These are phyloP conservation scores for Nematopogon swammerdamellus DNA, from an alignment of 2,888 invertebrate species.

Conservation along the genomic window DNA sequence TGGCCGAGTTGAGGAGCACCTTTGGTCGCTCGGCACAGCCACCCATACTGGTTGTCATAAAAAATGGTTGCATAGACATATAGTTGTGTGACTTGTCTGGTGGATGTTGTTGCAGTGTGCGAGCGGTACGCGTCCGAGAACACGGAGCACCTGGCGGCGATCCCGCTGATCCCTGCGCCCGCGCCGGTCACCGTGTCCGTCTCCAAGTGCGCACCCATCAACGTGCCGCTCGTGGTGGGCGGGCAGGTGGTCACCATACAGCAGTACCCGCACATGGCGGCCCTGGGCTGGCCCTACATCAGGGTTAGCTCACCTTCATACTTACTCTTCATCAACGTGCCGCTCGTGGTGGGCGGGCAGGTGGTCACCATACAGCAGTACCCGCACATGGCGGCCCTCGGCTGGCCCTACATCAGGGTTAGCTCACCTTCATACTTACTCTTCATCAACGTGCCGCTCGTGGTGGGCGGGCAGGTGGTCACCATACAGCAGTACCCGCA, in stretches of 20 bases:
- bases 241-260: conserved; percentile 48
- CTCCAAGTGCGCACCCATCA: conserved; percentile 44
- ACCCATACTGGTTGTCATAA: too few species aligned
- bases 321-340: conserved; percentile 39
- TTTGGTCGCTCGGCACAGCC: too few species aligned
- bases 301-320: conserved; percentile 24
- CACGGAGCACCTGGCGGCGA: conserved; percentile 44
- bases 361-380: conserved; percentile 53
- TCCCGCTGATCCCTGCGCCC: conserved; percentile 48
- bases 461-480: conserved; percentile 56
- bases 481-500: conserved; percentile 58
- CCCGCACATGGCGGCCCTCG: conserved; percentile 57
- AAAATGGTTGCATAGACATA: too few species aligned
- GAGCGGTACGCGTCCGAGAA: conserved; percentile 47
- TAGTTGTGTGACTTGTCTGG: too few species aligned
- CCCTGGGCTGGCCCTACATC: conserved; percentile 33
- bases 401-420: conserved; percentile 31
- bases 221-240: conserved; percentile 55
- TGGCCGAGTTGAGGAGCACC: too few species aligned
- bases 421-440: too few species aligned
- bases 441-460: conserved; percentile 45
- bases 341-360: conserved; percentile 57
- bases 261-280: conserved; percentile 62
- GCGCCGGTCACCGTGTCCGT: conserved; percentile 39
- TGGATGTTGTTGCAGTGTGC: conserved; percentile 41